A percentile compares a stretch with the other conserved stretches of the same genome.
These are phyloP conservation scores for Sciaenops ocellatus DNA, from an alignment of 2,797 vertebrate species.

Conservation along the genomic window DNA sequence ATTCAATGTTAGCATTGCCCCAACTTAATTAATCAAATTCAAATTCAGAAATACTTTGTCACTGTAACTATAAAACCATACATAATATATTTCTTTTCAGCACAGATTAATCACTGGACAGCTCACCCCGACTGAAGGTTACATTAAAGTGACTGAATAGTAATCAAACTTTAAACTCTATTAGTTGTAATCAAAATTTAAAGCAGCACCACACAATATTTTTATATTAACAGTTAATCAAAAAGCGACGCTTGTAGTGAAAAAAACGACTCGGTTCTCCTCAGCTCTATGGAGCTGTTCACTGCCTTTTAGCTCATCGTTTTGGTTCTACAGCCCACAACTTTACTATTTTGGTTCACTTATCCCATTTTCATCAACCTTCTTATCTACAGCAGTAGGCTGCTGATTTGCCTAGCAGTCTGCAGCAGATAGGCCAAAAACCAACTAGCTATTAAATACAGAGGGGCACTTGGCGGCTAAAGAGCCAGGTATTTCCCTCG, in stretches of 20 bases:
- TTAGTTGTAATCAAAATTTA: background rate
- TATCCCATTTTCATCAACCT: background rate
- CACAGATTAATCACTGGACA: background rate
- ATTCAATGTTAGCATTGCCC: background rate
- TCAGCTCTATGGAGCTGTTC: background rate
- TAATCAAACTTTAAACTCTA: background rate
- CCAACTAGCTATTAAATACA: background rate
- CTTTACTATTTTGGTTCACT: background rate
- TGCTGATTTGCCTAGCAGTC: background rate
- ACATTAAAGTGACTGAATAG: conserved; percentile 8
- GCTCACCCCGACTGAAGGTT: background rate
- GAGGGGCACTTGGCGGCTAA: background rate
- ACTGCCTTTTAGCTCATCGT: background rate
- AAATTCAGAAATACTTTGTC: background rate
- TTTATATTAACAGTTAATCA: background rate
- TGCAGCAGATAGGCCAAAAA: background rate
- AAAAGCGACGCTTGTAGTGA: background rate
- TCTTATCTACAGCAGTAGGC: background rate
- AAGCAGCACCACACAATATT: background rate
- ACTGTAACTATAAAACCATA: background rate
- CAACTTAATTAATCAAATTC: conserved; percentile 4
- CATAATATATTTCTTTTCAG: background rate
- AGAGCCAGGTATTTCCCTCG: background rate
- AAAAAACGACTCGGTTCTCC: background rate
- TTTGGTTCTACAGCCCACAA: background rate